These are phyloP conservation scores for Heterodera filipjevi DNA, from an alignment of 2,888 invertebrate species.

Conservation along the genomic window DNA sequence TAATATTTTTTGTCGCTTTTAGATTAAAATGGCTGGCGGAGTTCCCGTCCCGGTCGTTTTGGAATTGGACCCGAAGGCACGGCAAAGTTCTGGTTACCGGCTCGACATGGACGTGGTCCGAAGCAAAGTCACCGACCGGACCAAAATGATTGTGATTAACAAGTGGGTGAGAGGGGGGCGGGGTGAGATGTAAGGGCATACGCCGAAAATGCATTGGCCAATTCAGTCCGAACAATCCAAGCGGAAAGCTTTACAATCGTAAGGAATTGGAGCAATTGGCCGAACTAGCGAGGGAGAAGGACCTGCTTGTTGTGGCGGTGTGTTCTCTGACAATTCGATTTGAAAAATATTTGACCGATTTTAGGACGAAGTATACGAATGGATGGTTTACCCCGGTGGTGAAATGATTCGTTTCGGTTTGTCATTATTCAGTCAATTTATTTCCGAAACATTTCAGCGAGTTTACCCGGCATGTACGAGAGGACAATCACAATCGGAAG, in stretches of 20 bases:
- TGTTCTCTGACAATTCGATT: not conserved
- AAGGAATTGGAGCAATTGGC: constrained; percentile 75
- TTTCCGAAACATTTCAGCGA: constrained; percentile 70
- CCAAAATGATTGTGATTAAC: constrained; percentile 85
- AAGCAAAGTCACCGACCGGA: constrained; percentile 80
- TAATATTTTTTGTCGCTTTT: not conserved
- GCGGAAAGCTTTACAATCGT: constrained; percentile 77
- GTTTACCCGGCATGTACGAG: constrained; percentile 95
- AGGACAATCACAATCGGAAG: constrained; percentile 94
- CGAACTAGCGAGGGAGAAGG: constrained; percentile 85
- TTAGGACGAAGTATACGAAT: constrained; percentile 94
- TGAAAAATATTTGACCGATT: not conserved
- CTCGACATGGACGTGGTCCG: constrained; percentile 82
- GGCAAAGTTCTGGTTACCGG: constrained; percentile 81
- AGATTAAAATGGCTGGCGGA: constrained; percentile 73
- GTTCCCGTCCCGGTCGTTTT: constrained; percentile 84
- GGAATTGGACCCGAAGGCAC: constrained; percentile 38
- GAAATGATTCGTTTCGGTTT: constrained; percentile 86
- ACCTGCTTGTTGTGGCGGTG: constrained; percentile 81
- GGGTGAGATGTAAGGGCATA: not conserved
- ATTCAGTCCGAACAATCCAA: constrained; percentile 89
- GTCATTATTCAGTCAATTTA: constrained; percentile 41
- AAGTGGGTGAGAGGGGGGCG: constrained; percentile 69
- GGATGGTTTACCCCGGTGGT: constrained; percentile 83
- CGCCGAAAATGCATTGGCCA: not conserved